Percentiles rank a stretch among this genome's conserved stretches.
Evolutionary conservation across 37 sponge, comb jelly and placozoan genomes (phyloP).

Genomic region (Chondrilla cf. caribensis): DNA sequence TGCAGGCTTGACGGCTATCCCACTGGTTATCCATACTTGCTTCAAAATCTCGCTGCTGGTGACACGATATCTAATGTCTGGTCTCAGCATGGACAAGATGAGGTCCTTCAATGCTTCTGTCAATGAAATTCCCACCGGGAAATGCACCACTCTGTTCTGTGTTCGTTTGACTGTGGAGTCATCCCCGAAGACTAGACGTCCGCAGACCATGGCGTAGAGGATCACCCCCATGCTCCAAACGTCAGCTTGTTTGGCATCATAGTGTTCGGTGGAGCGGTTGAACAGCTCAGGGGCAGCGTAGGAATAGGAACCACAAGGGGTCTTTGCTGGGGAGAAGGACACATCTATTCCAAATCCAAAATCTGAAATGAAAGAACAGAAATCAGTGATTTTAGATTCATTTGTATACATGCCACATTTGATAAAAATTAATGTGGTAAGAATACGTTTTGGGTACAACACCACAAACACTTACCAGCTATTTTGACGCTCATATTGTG

Average conservation of each 20-base stretch:
- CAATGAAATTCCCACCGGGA: constrained; percentile 26
- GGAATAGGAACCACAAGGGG: constrained; percentile 89
- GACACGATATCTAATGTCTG: constrained; percentile 7
- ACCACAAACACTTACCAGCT: constrained; percentile 72
- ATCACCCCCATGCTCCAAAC: constrained; percentile 96
- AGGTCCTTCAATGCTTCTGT: constrained; percentile 13
- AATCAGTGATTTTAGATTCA: too few species aligned
- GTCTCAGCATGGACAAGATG: constrained; percentile 25
- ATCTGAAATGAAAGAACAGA: constrained; percentile 68
- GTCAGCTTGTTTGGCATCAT: constrained; percentile 84
- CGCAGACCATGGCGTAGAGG: constrained; percentile 90
- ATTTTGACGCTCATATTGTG: constrained; percentile 74
- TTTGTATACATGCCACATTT: too few species aligned
- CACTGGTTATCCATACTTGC: constrained; percentile 27
- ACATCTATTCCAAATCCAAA: constrained; percentile 83
- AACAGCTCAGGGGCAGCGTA: constrained; percentile 95
- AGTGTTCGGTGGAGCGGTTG: constrained; percentile 35
- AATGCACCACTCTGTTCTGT: constrained; percentile 36
- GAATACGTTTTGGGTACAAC: too few species aligned
- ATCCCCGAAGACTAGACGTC: constrained; percentile 90
- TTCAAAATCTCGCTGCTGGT: neutral
- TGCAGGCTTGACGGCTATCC: constrained; percentile 17
- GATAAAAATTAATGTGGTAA: too few species aligned
- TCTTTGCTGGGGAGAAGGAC: constrained; percentile 24
- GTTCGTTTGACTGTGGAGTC: constrained; percentile 52